Evolutionary conservation across 2,797 vertebrate species (phyloP).

Genomic region (Macropus fuliginosus): DNA sequence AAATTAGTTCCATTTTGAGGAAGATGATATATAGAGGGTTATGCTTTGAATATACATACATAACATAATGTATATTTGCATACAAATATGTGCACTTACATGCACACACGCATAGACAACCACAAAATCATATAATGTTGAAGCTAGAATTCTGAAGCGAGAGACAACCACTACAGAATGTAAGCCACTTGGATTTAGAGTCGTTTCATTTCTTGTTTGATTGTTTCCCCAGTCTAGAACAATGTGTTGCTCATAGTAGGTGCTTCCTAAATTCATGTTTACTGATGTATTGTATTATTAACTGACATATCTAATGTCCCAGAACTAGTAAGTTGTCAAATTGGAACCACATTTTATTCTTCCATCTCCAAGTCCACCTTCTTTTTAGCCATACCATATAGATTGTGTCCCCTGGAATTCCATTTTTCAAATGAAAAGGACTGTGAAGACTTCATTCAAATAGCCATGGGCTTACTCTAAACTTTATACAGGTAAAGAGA

Average conservation of each 20-base stretch:
- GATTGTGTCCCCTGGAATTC: not conserved
- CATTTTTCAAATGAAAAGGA: slow-evolving; percentile 44
- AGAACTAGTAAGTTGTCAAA: not conserved
- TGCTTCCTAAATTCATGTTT: not conserved
- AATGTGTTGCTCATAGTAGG: not conserved
- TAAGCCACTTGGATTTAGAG: not conserved
- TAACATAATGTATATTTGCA: too few species aligned
- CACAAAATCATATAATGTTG: too few species aligned
- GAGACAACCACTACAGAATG: not conserved
- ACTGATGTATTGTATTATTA: not conserved
- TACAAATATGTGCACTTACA: not conserved
- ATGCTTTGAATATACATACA: not conserved
- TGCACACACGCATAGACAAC: not conserved
- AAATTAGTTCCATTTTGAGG: not conserved
- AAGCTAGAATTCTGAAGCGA: too few species aligned
- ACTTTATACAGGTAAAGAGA: not conserved
- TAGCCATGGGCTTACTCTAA: not conserved
- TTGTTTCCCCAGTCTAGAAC: not conserved
- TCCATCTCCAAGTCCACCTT: not conserved
- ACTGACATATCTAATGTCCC: not conserved
- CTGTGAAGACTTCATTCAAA: slow-evolving; percentile 24
- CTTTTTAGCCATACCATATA: not conserved
- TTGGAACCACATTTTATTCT: not conserved
- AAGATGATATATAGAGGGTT: not conserved
- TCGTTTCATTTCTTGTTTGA: not conserved